Base-by-base conservation (phyloP, 2,888 invertebrate species). In the Vesta saturnalis region DNA sequence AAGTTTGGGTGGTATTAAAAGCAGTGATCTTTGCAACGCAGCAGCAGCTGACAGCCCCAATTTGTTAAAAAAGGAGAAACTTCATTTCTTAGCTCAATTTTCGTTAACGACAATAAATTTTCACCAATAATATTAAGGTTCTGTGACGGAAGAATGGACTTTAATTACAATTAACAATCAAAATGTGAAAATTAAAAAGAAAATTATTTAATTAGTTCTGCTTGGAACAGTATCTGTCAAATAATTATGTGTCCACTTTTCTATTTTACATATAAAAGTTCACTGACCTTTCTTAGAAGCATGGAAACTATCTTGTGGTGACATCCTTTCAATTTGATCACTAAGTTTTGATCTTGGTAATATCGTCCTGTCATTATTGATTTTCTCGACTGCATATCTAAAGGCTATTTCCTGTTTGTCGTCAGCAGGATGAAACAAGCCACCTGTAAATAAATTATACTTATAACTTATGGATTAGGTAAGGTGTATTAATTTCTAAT, bases 271-370 rank as follows among this genome's bases (percentile, higher is more conserved):
- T n/a, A n/a, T n/a, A 39, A 39, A n/a, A 39, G n/a, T 10, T 2
- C 39, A 39, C 58, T 58, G 84, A 96, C 96, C 96, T 89, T 95
- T 89, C 86, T 96, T 96, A 15, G 96, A 95, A 59, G 96, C 95
- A 82, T 94, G 94, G 82, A 97, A 97, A 83, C 96, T 96, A 84
- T 97, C 97, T 80, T 94, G 94, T 0, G 94, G 93, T 57, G 93
- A 93, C 80, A 96, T 93, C 77, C 92, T 91, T 84, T 96, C 95
- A 69, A 96, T 93, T 87, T 95, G 94, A 23, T 94, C 94, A 69
- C 93, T 90, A 61, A 97, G 87, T 79, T 94, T 92, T n/a, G 95
- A 94, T 79, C 95, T 87, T 21, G 94, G 93, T 78, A 95, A 85
- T 77, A 96, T 91, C 60, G 91, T 89, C 72, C 93, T 87, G 83